Percentiles rank a stretch among this genome's conserved stretches.
Conservation (phyloP, 2,797 vertebrate species). For the Vultur gryphus region DNA sequence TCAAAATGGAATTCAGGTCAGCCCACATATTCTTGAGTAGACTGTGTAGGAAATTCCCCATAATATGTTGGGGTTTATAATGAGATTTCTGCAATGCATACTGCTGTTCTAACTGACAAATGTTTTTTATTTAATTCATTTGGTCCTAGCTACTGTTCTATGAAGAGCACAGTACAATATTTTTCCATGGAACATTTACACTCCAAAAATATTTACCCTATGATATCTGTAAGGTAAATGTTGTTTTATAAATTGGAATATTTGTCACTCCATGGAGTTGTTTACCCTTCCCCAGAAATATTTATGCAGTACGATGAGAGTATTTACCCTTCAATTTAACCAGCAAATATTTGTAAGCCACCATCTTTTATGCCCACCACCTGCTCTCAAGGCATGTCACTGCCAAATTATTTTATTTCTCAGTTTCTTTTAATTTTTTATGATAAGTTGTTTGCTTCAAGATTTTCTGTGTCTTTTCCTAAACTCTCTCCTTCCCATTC, state of each 20-base stretch:
- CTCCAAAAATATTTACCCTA: conserved; percentile 23
- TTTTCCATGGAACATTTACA: background rate
- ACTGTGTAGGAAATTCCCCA: background rate
- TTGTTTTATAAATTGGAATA: background rate
- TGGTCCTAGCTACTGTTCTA: background rate
- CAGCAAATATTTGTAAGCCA: conserved; percentile 43
- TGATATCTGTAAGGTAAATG: conserved; percentile 21
- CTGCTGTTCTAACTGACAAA: background rate
- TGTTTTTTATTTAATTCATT: background rate
- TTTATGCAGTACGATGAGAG: background rate
- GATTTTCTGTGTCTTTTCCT: background rate
- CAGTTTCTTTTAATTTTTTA: background rate
- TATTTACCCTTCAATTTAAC: conserved; percentile 54
- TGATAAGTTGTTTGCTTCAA: background rate
- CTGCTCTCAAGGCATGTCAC: background rate
- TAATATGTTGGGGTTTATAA: background rate
- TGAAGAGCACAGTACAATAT: background rate
- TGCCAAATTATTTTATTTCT: background rate
- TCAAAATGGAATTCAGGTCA: background rate
- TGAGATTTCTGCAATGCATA: background rate
- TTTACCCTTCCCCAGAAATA: conserved; percentile 6
- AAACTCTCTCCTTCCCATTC: background rate
- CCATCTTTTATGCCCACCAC: background rate
- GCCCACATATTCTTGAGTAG: background rate
- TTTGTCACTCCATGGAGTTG: background rate